A percentile compares a stretch with the other conserved stretches of the same genome.
These are phyloP conservation scores for Elysia crispata DNA, from an alignment of 2,888 invertebrate genomes.

Conservation along the genomic window DNA sequence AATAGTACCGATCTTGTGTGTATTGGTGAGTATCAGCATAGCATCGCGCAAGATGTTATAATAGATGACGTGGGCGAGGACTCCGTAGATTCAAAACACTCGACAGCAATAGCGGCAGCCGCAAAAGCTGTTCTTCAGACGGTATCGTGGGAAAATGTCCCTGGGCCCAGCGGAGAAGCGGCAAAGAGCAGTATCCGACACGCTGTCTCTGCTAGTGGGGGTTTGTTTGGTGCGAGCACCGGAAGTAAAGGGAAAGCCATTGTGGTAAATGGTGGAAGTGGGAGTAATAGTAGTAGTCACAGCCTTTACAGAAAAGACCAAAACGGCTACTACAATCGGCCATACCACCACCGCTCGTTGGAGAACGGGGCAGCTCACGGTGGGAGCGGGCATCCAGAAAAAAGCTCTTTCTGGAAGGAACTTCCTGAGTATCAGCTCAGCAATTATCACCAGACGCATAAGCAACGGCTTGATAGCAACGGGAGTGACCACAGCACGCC, in stretches of 20 bases:
- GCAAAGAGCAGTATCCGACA: neutral
- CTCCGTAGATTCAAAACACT: too few relatives aligned
- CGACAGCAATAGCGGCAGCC: neutral
- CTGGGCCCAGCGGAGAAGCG: neutral
- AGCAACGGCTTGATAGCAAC: neutral
- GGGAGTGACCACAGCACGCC: neutral
- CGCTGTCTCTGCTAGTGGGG: neutral
- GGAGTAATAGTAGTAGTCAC: neutral
- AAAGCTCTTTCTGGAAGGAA: too few relatives aligned
- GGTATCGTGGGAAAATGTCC: neutral
- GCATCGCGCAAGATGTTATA: too few relatives aligned
- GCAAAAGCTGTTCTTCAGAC: neutral
- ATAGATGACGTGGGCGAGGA: too few relatives aligned
- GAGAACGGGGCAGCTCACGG: neutral
- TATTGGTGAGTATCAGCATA: too few relatives aligned
- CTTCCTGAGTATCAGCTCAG: too few relatives aligned
- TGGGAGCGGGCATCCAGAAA: too few relatives aligned
- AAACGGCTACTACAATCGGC: neutral
- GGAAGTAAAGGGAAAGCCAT: neutral
- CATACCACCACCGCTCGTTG: neutral
- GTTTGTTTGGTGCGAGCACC: neutral
- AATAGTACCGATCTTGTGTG: too few relatives aligned
- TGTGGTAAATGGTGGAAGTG: neutral
- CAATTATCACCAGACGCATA: neutral
- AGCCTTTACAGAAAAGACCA: neutral